A percentile compares a stretch with the other conserved stretches of the same genome.
Evolutionary conservation across 1,140 invertebrate species (phyloP).

Genomic region (honey bee (Apis mellifera)): Amel_HAv3.1 CM009936.2:11330501-11331000

Average conservation of each 20-base stretch:
- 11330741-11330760: background rate
- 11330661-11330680: background rate
- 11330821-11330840: background rate
- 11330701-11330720: background rate
- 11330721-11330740: background rate
- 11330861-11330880: background rate
- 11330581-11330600: background rate
- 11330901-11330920: too few relatives aligned
- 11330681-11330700: constrained; percentile 9
- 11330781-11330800: background rate
- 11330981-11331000: too few relatives aligned
- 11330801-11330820: background rate
- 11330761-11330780: background rate
- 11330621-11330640: background rate
- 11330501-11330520: background rate
- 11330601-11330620: background rate
- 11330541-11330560: background rate
- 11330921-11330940: too few relatives aligned
- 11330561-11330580: too few relatives aligned
- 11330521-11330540: background rate
- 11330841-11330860: too few relatives aligned
- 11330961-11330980: too few relatives aligned
- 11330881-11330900: background rate
- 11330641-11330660: background rate
- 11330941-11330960: background rate